These are phyloP conservation scores for Oryzias celebensis DNA, from an alignment of 2,113 vertebrate genomes.

Conservation along the genomic window DNA sequence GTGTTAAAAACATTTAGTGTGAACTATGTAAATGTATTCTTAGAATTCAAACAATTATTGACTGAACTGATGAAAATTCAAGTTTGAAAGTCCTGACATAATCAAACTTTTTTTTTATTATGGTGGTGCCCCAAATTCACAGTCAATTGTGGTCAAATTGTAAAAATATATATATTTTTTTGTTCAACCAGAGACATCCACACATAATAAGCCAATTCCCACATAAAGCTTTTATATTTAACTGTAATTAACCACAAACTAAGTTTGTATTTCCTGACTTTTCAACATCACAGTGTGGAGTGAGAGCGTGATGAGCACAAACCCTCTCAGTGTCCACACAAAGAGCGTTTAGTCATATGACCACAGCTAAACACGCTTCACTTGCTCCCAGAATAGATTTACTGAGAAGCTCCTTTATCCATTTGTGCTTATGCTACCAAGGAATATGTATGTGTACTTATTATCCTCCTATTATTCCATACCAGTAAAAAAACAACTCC, in stretches of 20 bases:
- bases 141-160: neutral
- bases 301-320: conserved; percentile 1
- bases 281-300: neutral
- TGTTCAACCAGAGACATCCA: neutral
- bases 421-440: conserved; percentile 7
- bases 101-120: neutral
- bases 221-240: no score
- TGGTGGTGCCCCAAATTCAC: neutral
- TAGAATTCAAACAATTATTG: no score
- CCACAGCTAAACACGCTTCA: conserved; percentile 41
- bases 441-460: neutral
- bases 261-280: neutral
- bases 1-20: no score
- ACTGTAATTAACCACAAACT: no score
- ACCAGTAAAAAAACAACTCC: conserved; percentile 48
- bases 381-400: conserved; percentile 57
- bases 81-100: neutral
- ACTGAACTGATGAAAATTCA: no score
- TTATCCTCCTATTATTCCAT: conserved; percentile 14
- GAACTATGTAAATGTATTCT: no score
- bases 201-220: neutral
- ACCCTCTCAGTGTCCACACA: conserved; percentile 17
- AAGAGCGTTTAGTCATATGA: conserved; percentile 52
- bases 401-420: conserved; percentile 41
- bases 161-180: neutral